phyloP scores from a whole-genome alignment of 2,797 vertebrate species.

The Chelonia mydas region DNA sequence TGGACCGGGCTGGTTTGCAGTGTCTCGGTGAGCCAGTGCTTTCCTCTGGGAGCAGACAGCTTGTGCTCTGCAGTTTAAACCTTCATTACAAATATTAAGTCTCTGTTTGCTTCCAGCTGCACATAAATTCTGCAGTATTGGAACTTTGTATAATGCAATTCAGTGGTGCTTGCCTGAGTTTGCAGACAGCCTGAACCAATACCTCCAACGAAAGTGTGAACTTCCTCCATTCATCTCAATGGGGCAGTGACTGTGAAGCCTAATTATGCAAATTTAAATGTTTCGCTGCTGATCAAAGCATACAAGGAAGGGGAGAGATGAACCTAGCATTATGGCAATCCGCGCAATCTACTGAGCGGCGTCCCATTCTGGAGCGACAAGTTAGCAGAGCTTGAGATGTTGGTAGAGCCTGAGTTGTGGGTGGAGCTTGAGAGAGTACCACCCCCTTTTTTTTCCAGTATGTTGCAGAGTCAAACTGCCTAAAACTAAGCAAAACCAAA shows the following conservation, averaged over 20 bases:
- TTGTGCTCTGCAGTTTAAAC: background rate
- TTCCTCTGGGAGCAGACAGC: background rate
- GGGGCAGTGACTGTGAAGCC: background rate
- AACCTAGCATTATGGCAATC: background rate
- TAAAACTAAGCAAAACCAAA: too few species aligned
- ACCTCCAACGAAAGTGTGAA: background rate
- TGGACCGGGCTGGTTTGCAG: background rate
- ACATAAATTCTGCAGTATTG: background rate
- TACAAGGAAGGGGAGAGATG: background rate
- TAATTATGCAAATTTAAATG: background rate
- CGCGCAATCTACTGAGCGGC: background rate
- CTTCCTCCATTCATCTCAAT: background rate
- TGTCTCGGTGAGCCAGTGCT: background rate
- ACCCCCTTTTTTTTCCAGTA: too few species aligned
- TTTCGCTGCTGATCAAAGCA: background rate
- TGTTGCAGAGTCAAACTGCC: too few species aligned
- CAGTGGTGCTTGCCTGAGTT: background rate
- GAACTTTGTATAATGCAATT: background rate
- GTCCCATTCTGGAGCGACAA: background rate
- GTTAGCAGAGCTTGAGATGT: background rate
- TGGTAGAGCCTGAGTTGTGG: background rate
- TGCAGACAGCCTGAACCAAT: background rate
- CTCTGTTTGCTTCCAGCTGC: background rate
- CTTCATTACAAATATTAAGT: background rate
- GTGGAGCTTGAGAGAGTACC: background rate